Percentiles rank a stretch among this genome's conserved stretches.
Evolutionary conservation across 2,888 invertebrate genomes (phyloP).

Genomic region (Bombylius discolor): DNA sequence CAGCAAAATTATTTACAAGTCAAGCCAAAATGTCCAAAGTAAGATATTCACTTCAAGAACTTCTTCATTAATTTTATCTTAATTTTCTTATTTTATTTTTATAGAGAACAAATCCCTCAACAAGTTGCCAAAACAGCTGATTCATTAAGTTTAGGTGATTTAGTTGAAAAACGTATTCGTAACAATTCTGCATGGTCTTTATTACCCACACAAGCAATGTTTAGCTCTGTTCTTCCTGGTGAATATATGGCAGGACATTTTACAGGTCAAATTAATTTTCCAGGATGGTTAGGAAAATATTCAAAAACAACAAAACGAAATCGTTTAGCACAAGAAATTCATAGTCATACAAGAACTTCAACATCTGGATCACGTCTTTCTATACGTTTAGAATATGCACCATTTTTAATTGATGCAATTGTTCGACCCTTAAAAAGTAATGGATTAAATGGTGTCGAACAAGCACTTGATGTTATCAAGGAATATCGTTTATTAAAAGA

Average conservation of each 20-base stretch:
- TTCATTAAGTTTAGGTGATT: conserved; percentile 72
- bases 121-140: conserved; percentile 72
- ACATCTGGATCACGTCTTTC: conserved; percentile 70
- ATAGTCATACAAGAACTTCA: conserved; percentile 72
- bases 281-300: conserved; percentile 92
- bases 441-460: conserved; percentile 56
- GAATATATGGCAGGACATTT: conserved; percentile 69
- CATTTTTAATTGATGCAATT: conserved; percentile 60
- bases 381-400: conserved; percentile 79
- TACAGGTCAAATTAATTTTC: conserved; percentile 73
- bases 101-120: conserved; percentile 43
- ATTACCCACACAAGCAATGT: conserved; percentile 76
- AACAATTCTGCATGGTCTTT: conserved; percentile 73
- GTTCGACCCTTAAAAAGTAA: conserved; percentile 58
- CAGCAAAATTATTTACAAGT: conserved; percentile 92
- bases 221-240: conserved; percentile 84
- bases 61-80: not conserved
- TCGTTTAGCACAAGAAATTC: conserved; percentile 69
- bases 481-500: conserved; percentile 79
- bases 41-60: conserved; percentile 18
- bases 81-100: not conserved
- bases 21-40: conserved; percentile 61
- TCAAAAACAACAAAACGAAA: conserved; percentile 71
- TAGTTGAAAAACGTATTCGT: conserved; percentile 71
- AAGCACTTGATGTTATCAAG: conserved; percentile 61